phyloP scores from a whole-genome alignment of 92 coral and sea anemone genomes.

The Phenganax marumi region DNA sequence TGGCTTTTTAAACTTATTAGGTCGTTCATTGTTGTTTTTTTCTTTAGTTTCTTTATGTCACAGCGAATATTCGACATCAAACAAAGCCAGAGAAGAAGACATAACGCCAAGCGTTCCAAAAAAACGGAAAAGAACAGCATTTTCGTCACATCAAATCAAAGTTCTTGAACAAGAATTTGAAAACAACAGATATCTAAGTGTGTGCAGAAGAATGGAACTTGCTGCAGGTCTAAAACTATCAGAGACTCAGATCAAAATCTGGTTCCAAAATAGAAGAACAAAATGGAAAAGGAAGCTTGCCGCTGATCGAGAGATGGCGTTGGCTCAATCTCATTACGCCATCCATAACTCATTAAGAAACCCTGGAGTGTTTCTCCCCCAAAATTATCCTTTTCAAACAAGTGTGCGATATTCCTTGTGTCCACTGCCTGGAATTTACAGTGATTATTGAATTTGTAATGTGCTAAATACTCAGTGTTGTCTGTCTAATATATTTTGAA shows the following conservation, averaged over 20 bases:
- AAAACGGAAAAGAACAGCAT: conserved; percentile 59
- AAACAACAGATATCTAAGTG: conserved; percentile 51
- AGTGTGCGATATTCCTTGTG: conserved; percentile 38
- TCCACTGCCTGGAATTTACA: conserved; percentile 35
- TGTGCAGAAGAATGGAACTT: conserved; percentile 56
- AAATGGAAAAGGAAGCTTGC: conserved; percentile 65
- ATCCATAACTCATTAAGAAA: conserved; percentile 38
- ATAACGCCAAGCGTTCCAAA: conserved; percentile 5
- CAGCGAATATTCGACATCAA: conserved; percentile 1
- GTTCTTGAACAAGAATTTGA: conserved; percentile 58
- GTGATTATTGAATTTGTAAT: conserved; percentile 19
- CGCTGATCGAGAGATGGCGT: conserved; percentile 52
- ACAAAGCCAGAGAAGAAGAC: conserved; percentile 5
- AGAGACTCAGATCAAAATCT: conserved; percentile 59
- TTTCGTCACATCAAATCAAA: conserved; percentile 57
- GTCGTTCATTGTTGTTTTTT: no score
- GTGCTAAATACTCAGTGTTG: not conserved
- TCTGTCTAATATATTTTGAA: not conserved
- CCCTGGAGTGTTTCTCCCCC: conserved; percentile 28
- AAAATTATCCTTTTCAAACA: conserved; percentile 42
- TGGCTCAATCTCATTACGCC: conserved; percentile 46
- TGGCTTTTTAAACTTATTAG: no score
- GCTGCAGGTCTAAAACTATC: conserved; percentile 47
- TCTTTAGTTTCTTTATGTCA: conserved; percentile 24
- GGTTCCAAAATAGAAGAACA: conserved; percentile 64